phyloP scores from a whole-genome alignment of 2,113 vertebrate species.

The Ochotona princeps region DNA sequence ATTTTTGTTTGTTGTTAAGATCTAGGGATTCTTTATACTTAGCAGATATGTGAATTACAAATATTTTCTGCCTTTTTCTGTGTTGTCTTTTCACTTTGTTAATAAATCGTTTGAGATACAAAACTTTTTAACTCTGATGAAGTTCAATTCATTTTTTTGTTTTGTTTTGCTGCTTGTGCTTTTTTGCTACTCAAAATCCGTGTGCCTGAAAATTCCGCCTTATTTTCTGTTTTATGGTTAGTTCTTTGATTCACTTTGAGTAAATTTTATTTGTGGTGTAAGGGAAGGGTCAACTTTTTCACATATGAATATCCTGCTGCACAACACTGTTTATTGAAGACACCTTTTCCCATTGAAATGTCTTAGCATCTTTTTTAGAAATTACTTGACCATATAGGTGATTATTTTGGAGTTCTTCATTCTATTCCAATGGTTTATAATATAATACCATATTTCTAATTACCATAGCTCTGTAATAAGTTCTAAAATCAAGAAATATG shows the following conservation, averaged over 20 bases:
- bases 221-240: constrained; percentile 3
- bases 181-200: constrained; percentile 25
- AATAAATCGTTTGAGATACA: neutral
- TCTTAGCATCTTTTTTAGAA: constrained; percentile 37
- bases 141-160: neutral
- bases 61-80: neutral
- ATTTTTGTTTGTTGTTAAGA: constrained; percentile 31
- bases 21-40: constrained; percentile 1
- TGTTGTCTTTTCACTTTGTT: constrained; percentile 11
- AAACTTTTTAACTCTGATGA: neutral
- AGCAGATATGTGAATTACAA: neutral
- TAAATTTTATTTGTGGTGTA: constrained; percentile 28
- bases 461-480: constrained; percentile 18
- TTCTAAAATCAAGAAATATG: constrained; percentile 30
- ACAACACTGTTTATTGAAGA: constrained; percentile 25
- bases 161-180: neutral
- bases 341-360: neutral
- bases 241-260: constrained; percentile 20
- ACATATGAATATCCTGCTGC: neutral
- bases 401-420: constrained; percentile 42
- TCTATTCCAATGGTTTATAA: constrained; percentile 25
- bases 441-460: constrained; percentile 23
- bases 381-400: neutral
- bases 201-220: constrained; percentile 17
- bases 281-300: constrained; percentile 24